Conservation (phyloP, 2,113 vertebrate species). For the Dipodomys stephensi region DNA sequence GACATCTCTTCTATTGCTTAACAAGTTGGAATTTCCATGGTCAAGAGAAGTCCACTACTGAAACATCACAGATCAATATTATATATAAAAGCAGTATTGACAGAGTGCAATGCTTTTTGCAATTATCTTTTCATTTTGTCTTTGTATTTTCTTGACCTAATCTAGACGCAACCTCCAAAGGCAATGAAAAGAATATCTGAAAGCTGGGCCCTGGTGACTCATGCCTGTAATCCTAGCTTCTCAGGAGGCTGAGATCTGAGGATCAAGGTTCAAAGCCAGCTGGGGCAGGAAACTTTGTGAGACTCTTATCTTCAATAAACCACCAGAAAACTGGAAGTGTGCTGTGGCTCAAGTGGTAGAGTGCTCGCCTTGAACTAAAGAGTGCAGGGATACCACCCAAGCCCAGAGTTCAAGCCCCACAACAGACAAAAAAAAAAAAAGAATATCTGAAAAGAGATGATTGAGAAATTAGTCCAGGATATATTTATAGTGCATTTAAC, state of each 20-base stretch:
- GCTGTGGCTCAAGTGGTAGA: too few species aligned
- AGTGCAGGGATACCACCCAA: too few species aligned
- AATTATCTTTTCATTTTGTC: constrained; percentile 23
- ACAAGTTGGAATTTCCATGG: background rate
- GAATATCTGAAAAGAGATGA: background rate
- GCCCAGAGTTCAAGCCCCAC: too few species aligned
- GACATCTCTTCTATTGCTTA: constrained; percentile 7
- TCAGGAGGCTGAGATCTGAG: too few species aligned
- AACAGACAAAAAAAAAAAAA: background rate
- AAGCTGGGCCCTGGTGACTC: background rate
- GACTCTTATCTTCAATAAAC: too few species aligned
- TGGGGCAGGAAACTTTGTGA: too few species aligned
- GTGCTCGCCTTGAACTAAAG: too few species aligned
- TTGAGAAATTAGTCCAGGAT: background rate
- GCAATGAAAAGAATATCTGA: background rate
- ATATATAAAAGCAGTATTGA: constrained; percentile 39
- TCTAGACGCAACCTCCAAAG: background rate
- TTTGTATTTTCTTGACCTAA: background rate
- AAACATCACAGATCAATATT: background rate
- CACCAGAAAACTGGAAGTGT: too few species aligned
- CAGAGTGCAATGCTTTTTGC: background rate
- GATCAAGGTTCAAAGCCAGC: too few species aligned
- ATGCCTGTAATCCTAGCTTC: too few species aligned
- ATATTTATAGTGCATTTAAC: background rate
- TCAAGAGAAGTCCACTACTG: background rate